A percentile compares a stretch with the other conserved stretches of the same genome.
Conservation (phyloP, 2,113 vertebrate species). For the Apteryx owenii region DNA sequence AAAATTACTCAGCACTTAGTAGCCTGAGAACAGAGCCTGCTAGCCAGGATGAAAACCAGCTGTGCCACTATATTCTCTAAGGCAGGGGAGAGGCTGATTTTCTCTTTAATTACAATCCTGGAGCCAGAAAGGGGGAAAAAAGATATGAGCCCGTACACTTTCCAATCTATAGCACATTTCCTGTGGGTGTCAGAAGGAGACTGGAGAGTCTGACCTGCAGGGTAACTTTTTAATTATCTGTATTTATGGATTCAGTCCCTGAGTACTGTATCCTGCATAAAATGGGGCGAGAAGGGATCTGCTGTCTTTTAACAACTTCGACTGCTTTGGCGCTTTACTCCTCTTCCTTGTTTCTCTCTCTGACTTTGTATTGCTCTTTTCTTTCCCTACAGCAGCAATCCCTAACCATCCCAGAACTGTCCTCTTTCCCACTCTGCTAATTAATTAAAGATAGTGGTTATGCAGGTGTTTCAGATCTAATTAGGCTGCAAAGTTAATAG, state of each 20-base stretch:
- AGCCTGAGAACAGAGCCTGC: conserved; percentile 65
- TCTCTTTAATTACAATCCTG: conserved; percentile 47
- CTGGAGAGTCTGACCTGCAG: neutral
- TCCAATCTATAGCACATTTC: conserved; percentile 31
- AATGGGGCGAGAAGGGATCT: neutral
- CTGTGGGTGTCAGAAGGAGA: conserved; percentile 15
- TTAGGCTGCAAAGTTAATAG: conserved; percentile 31
- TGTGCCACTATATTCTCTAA: conserved; percentile 24
- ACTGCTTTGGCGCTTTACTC: neutral
- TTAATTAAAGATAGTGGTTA: conserved; percentile 48
- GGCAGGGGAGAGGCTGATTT: conserved; percentile 27
- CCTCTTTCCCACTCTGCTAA: conserved; percentile 11
- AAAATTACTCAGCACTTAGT: conserved; percentile 67
- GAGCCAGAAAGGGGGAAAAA: conserved; percentile 11
- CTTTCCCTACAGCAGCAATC: neutral
- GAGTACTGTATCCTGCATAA: neutral
- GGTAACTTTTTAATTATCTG: conserved; percentile 2
- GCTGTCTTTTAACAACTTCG: neutral
- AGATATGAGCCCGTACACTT: neutral
- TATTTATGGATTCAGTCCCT: conserved; percentile 5
- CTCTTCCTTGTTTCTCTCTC: neutral
- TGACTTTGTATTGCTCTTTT: neutral
- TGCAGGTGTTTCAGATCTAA: conserved; percentile 32
- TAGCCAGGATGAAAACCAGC: conserved; percentile 68
- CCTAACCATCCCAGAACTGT: neutral